Evolutionary conservation across 2,888 invertebrate species (phyloP).

Genomic region (Sericinus montela): DNA sequence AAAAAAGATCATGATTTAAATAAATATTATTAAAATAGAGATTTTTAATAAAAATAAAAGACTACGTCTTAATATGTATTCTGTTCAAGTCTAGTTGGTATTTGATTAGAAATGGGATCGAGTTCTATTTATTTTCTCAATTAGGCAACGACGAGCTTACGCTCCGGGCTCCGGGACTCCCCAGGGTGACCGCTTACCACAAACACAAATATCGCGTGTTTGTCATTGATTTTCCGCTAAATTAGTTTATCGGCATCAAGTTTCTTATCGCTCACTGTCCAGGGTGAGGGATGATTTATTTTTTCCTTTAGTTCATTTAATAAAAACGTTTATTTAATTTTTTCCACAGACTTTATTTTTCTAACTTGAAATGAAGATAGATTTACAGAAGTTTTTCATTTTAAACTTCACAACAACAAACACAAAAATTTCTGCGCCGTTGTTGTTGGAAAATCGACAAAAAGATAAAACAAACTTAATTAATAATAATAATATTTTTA

Average conservation of each 20-base stretch:
- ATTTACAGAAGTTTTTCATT: too few relatives aligned
- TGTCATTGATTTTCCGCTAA: slow-evolving; percentile 75
- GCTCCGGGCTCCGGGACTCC: slow-evolving; percentile 36
- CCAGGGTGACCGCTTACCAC: slow-evolving; percentile 54
- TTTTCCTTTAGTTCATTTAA: too few relatives aligned
- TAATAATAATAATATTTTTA: too few relatives aligned
- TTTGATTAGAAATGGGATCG: slow-evolving; percentile 63
- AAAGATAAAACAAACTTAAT: too few relatives aligned
- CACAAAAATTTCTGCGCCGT: too few relatives aligned
- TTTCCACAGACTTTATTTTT: too few relatives aligned
- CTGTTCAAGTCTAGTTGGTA: slow-evolving; percentile 41
- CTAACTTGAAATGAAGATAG: too few relatives aligned
- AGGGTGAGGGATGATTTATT: neutral
- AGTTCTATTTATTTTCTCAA: slow-evolving; percentile 71
- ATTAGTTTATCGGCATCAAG: slow-evolving; percentile 58
- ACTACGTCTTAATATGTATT: slow-evolving; percentile 32
- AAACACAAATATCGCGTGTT: slow-evolving; percentile 64
- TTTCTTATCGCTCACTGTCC: slow-evolving; percentile 28
- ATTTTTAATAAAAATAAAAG: neutral
- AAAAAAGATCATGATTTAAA: too few relatives aligned
- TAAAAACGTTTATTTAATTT: too few relatives aligned
- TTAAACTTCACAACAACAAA: too few relatives aligned
- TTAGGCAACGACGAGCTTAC: slow-evolving; percentile 48
- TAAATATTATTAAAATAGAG: too few relatives aligned
- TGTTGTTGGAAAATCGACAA: too few relatives aligned